Evolutionary conservation across 2,888 invertebrate species (phyloP).

Genomic region (Alviniconcha strummeri): DNA sequence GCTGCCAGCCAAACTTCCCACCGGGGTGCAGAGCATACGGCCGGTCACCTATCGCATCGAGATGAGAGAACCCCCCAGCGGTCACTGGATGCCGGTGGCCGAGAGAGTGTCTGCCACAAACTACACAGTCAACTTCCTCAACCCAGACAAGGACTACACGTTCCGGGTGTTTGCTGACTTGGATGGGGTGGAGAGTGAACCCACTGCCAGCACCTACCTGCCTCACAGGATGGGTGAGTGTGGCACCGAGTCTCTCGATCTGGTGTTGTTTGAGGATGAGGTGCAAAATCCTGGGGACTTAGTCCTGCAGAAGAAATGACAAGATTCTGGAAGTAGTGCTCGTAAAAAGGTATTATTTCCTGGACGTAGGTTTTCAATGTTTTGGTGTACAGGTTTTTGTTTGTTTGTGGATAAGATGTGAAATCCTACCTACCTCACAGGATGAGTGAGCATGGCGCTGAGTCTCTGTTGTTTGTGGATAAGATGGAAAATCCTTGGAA

Average conservation of each 20-base stretch:
- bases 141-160: slow-evolving; percentile 86
- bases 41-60: slow-evolving; percentile 96
- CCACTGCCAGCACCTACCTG: slow-evolving; percentile 81
- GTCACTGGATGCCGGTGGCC: slow-evolving; percentile 64
- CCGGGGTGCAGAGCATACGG: slow-evolving; percentile 76
- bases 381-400: too few relatives aligned
- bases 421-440: too few relatives aligned
- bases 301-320: too few relatives aligned
- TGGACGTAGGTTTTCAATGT: too few relatives aligned
- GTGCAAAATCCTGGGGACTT: too few relatives aligned
- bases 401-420: too few relatives aligned
- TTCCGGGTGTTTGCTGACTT: slow-evolving; percentile 97
- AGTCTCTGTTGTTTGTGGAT: too few relatives aligned
- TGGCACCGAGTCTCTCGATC: background rate
- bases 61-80: slow-evolving; percentile 78
- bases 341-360: too few relatives aligned
- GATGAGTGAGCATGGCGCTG: slow-evolving; percentile 55
- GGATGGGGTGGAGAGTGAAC: slow-evolving; percentile 95
- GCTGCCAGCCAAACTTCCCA: slow-evolving; percentile 92
- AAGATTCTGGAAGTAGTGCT: too few relatives aligned
- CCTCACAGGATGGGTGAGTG: slow-evolving; percentile 61
- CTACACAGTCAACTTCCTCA: slow-evolving; percentile 55
- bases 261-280: background rate
- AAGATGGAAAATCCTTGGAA: too few relatives aligned
- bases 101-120: slow-evolving; percentile 52